Conservation (phyloP, 1,140 invertebrate species). For the Drosophila parabipectinata region DNA sequence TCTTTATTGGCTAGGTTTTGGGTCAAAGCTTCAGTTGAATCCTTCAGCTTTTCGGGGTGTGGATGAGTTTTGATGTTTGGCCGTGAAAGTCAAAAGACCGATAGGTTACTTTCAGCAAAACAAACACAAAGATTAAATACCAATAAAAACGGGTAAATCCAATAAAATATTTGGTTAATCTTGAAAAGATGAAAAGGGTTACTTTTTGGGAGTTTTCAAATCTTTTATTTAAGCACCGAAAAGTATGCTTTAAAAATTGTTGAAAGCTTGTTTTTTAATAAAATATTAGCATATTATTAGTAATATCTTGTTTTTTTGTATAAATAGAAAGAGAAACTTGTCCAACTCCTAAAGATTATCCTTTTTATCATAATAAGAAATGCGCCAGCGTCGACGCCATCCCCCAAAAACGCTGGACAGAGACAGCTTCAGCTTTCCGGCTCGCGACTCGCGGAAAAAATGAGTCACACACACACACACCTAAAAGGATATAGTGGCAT, state of each 20-base stretch:
- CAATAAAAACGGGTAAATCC: slow-evolving; percentile 59
- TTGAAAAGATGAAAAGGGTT: slow-evolving; percentile 28
- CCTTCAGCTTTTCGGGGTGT: slow-evolving; percentile 29
- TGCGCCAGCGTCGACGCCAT: slow-evolving; percentile 65
- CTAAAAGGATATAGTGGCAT: slow-evolving; percentile 8
- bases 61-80: slow-evolving; percentile 12
- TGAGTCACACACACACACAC: slow-evolving; percentile 37
- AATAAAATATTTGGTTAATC: slow-evolving; percentile 75
- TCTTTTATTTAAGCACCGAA: too few species aligned
- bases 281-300: background rate
- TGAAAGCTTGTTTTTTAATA: too few species aligned
- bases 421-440: slow-evolving; percentile 57
- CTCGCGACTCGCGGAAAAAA: slow-evolving; percentile 68
- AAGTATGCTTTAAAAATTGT: too few species aligned
- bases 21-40: slow-evolving; percentile 31
- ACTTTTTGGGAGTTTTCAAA: too few species aligned
- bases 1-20: slow-evolving; percentile 53
- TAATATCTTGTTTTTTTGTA: background rate
- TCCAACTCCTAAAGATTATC: slow-evolving; percentile 43
- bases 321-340: background rate
- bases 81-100: slow-evolving; percentile 26
- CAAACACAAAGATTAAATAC: slow-evolving; percentile 58
- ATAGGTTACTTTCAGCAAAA: slow-evolving; percentile 66
- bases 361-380: slow-evolving; percentile 81
- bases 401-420: slow-evolving; percentile 58